Conservation (phyloP, 1,140 invertebrate species). For the Drosophila virilis region DNA sequence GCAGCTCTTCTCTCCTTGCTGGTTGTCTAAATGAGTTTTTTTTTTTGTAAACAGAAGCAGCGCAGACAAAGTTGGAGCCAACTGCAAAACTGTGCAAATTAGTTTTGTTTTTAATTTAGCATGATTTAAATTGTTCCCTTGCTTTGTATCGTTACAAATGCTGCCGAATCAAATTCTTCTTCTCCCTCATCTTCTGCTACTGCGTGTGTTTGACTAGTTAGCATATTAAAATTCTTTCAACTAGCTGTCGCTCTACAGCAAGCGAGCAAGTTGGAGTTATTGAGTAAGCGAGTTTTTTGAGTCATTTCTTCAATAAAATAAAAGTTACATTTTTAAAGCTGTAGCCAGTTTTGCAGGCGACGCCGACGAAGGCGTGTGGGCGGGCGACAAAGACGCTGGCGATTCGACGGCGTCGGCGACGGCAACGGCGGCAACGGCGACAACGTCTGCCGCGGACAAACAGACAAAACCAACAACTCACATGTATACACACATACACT, state of each 20-base stretch:
- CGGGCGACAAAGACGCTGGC: conserved; percentile 42
- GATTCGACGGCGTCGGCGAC: conserved; percentile 21
- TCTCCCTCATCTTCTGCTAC: conserved; percentile 1
- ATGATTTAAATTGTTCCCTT: conserved; percentile 65
- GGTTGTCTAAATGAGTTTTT: conserved; percentile 61
- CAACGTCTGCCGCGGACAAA: conserved; percentile 30
- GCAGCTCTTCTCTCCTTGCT: conserved; percentile 33
- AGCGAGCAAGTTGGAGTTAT: not conserved
- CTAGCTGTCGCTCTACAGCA: conserved; percentile 55
- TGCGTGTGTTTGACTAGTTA: conserved; percentile 42
- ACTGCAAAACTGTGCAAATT: conserved; percentile 74
- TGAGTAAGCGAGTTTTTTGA: not conserved
- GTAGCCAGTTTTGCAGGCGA: conserved; percentile 52
- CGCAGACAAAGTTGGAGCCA: conserved; percentile 62
- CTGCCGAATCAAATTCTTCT: not conserved
- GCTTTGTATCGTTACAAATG: conserved; percentile 20
- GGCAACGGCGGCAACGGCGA: conserved; percentile 19
- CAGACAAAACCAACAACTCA: conserved; percentile 33
- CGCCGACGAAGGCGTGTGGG: conserved; percentile 57
- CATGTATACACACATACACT: conserved; percentile 43
- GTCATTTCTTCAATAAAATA: conserved; percentile 62
- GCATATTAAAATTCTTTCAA: conserved; percentile 62
- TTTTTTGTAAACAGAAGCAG: conserved; percentile 47
- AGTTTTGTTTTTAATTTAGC: conserved; percentile 70
- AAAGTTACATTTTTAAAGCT: conserved; percentile 62